Percentiles rank a stretch among this genome's conserved stretches.
Evolutionary conservation across 2,888 invertebrate genomes (phyloP).

Genomic region (Anthrax anthrax): DNA sequence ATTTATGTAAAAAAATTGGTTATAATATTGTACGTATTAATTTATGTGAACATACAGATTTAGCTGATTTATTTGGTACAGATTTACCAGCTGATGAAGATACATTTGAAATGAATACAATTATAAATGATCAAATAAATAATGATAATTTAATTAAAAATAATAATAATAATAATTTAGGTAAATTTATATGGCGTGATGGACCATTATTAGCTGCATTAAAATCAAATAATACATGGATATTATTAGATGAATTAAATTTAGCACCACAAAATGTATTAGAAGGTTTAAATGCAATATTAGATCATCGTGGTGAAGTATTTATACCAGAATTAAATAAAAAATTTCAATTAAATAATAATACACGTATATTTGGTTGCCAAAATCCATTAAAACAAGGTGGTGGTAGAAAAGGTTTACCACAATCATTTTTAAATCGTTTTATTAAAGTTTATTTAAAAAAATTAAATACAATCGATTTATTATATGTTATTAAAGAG

Average conservation of each 20-base stretch:
- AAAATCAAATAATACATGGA: conserved; percentile 80
- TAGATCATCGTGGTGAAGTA: conserved; percentile 94
- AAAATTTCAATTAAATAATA: conserved; percentile 60
- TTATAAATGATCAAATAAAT: too few species aligned
- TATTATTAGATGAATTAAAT: conserved; percentile 94
- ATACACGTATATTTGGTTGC: conserved; percentile 87
- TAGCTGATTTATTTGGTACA: conserved; percentile 94
- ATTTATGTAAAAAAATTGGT: conserved; percentile 72
- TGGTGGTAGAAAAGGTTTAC: conserved; percentile 88
- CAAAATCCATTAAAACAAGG: conserved; percentile 96
- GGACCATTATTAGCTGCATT: conserved; percentile 89
- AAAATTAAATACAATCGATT: conserved; percentile 49
- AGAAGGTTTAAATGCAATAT: conserved; percentile 95
- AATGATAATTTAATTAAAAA: neutral
- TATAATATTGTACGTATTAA: conserved; percentile 84
- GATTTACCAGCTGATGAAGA: conserved; percentile 90
- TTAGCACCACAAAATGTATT: conserved; percentile 95
- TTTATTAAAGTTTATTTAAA: conserved; percentile 79
- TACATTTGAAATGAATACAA: conserved; percentile 13
- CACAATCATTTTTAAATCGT: conserved; percentile 91
- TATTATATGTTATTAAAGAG: conserved; percentile 32
- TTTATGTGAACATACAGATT: conserved; percentile 97
- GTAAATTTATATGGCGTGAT: conserved; percentile 90
- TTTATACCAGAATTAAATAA: conserved; percentile 88
- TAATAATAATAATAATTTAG: conserved; percentile 37